Conservation (phyloP, 2,888 invertebrate genomes). For the Gymnosoma rotundatum region DNA sequence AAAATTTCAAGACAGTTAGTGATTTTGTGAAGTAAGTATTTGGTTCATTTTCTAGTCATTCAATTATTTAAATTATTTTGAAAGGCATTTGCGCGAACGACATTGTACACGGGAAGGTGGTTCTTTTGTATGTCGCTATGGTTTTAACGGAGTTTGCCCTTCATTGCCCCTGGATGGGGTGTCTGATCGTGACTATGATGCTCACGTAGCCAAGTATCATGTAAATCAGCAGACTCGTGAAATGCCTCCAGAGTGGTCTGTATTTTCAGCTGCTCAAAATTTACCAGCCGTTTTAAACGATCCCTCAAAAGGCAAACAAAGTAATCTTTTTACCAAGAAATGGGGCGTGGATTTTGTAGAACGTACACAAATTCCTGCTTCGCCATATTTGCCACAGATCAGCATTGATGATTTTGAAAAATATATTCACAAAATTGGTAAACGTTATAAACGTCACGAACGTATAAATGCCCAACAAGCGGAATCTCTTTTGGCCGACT, state of each 20-base stretch:
- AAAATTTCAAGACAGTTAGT: conserved; percentile 84
- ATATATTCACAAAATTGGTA: conserved; percentile 91
- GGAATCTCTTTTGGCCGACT: conserved; percentile 68
- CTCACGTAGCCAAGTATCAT: conserved; percentile 89
- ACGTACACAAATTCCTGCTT: conserved; percentile 88
- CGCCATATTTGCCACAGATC: conserved; percentile 92
- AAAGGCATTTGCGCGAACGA: conserved; percentile 89
- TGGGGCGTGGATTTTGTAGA: conserved; percentile 99
- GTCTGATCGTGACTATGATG: conserved; percentile 93
- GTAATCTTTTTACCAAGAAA: conserved; percentile 96
- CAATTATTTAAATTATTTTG: background rate
- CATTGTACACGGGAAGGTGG: conserved; percentile 94
- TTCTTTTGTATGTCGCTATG: conserved; percentile 93
- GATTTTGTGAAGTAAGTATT: conserved; percentile 85
- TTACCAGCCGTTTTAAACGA: conserved; percentile 97
- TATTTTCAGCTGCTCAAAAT: conserved; percentile 95
- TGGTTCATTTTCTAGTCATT: background rate
- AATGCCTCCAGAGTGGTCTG: conserved; percentile 83
- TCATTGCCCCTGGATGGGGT: conserved; percentile 95
- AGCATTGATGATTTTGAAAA: conserved; percentile 92
- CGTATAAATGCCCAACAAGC: conserved; percentile 80
- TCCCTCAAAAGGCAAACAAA: conserved; percentile 94
- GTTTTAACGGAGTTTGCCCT: conserved; percentile 92
- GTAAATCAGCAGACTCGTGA: conserved; percentile 81
- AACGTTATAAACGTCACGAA: conserved; percentile 86